Evolutionary conservation across 2,113 vertebrate species (phyloP).

Genomic region (Phrynosoma platyrhinos): DNA sequence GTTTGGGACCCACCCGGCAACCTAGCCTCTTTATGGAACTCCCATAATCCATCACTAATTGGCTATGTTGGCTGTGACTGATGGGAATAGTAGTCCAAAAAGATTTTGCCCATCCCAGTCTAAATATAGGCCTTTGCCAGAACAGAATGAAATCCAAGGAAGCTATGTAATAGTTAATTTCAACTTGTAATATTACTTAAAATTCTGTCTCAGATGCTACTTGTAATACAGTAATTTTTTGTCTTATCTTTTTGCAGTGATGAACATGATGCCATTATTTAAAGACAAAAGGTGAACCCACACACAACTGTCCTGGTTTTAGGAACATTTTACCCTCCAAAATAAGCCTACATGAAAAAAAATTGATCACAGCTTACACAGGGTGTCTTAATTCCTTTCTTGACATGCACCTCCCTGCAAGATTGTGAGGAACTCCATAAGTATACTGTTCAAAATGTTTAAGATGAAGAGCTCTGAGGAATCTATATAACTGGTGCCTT

Average conservation of each 20-base stretch:
- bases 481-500: neutral
- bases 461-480: neutral
- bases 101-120: neutral
- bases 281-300: constrained; percentile 55
- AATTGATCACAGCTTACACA: constrained; percentile 13
- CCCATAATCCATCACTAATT: too few relatives aligned
- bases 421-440: constrained; percentile 40
- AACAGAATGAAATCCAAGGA: neutral
- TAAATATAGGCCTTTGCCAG: neutral
- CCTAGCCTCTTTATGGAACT: too few relatives aligned
- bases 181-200: neutral
- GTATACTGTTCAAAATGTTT: neutral
- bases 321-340: constrained; percentile 37
- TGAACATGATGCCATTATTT: constrained; percentile 84
- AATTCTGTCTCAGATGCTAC: constrained; percentile 15
- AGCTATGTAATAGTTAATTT: neutral
- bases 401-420: constrained; percentile 1
- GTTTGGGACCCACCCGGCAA: too few relatives aligned
- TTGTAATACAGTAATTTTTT: constrained; percentile 28
- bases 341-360: constrained; percentile 49
- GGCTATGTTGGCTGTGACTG: neutral
- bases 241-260: constrained; percentile 70
- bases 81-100: neutral
- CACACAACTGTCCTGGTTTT: constrained; percentile 13
- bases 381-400: neutral